Conservation (phyloP, 2,113 vertebrate genomes). For the Channa argus region DNA sequence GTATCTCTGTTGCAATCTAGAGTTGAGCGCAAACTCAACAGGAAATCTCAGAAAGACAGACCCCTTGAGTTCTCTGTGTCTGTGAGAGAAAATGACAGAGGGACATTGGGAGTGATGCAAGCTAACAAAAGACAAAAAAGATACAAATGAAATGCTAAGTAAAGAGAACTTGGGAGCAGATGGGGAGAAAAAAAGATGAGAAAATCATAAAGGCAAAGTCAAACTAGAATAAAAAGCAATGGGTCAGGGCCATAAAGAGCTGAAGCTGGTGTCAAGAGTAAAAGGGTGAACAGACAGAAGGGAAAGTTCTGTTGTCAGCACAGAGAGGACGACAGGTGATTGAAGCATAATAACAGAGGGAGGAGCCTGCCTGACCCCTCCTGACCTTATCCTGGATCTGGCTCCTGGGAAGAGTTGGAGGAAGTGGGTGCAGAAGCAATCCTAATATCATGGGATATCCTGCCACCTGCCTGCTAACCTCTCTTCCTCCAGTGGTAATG, state of each 20-base stretch:
- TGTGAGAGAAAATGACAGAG: conserved; percentile 40
- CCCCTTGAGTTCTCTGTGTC: conserved; percentile 37
- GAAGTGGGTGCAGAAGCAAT: conserved; percentile 75
- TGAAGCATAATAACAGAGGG: conserved; percentile 78
- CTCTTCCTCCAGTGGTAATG: conserved; percentile 64
- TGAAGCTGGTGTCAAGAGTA: conserved; percentile 54
- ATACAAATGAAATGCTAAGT: conserved; percentile 53
- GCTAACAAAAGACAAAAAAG: conserved; percentile 51
- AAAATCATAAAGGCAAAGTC: conserved; percentile 58
- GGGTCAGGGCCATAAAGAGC: conserved; percentile 46
- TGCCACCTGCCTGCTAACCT: conserved; percentile 71
- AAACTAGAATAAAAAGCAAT: conserved; percentile 49
- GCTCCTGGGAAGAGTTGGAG: conserved; percentile 75
- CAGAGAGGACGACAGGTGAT: conserved; percentile 73
- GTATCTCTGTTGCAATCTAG: conserved; percentile 46
- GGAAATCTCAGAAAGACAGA: conserved; percentile 44
- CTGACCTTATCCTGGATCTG: conserved; percentile 70
- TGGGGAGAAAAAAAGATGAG: conserved; percentile 62
- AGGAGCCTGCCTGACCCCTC: conserved; percentile 69
- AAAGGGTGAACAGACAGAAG: conserved; percentile 44
- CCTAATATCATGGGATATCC: conserved; percentile 82
- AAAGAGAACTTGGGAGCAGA: conserved; percentile 63
- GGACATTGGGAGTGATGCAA: conserved; percentile 46
- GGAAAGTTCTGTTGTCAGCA: conserved; percentile 75
- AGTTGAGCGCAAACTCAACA: conserved; percentile 63